Evolutionary conservation across 2,888 invertebrate species (phyloP).

Genomic region (Diarsia mendica): DNA sequence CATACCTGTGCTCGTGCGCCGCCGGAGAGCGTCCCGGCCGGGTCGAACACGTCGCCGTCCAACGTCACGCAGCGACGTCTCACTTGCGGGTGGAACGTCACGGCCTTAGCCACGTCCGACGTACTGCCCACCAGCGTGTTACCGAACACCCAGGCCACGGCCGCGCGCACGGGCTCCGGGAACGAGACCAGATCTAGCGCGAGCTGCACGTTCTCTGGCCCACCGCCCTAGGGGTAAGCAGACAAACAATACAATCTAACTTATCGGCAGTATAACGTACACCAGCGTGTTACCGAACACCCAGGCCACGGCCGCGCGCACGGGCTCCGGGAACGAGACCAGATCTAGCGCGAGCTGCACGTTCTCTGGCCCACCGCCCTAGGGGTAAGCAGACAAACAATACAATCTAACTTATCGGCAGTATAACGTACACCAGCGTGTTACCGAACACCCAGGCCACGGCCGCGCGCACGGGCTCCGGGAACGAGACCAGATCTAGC

Average conservation of each 20-base stretch:
- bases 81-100: slow-evolving; percentile 94
- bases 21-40: slow-evolving; percentile 97
- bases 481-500: too few relatives aligned
- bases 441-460: too few relatives aligned
- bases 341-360: too few relatives aligned
- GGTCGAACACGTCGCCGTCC: slow-evolving; percentile 98
- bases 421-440: too few relatives aligned
- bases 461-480: too few relatives aligned
- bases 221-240: slow-evolving; percentile 83
- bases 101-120: slow-evolving; percentile 94
- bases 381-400: neutral
- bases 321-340: too few relatives aligned
- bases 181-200: slow-evolving; percentile 95
- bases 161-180: slow-evolving; percentile 91
- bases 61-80: slow-evolving; percentile 94
- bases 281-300: slow-evolving; percentile 91
- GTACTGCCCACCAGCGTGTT: slow-evolving; percentile 94
- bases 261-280: neutral
- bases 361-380: too few relatives aligned
- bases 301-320: too few relatives aligned
- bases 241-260: neutral
- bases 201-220: slow-evolving; percentile 94
- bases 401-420: neutral
- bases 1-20: slow-evolving; percentile 89
- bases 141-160: slow-evolving; percentile 97